Conservation (phyloP, 1,140 invertebrate species). For the Danaus melanippus region DNA sequence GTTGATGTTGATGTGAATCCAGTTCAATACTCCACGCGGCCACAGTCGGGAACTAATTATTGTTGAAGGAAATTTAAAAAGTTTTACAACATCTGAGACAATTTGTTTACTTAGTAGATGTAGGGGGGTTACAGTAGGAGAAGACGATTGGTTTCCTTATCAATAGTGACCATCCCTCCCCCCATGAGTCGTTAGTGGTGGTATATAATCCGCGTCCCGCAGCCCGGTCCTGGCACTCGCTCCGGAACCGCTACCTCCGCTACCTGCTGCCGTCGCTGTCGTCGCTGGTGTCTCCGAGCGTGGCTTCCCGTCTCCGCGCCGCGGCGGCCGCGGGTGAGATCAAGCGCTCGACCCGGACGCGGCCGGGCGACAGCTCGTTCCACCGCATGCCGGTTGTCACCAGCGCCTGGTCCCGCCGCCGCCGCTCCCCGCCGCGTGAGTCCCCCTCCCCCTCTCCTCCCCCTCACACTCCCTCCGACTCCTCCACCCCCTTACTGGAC, state of each 20-base stretch:
- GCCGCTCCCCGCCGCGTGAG: conserved; percentile 4
- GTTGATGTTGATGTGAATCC: neutral
- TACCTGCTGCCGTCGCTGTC: conserved; percentile 43
- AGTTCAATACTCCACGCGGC: neutral
- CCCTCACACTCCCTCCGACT: neutral
- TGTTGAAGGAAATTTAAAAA: neutral
- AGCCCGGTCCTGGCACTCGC: conserved; percentile 54
- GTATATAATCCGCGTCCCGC: no score
- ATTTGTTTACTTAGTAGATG: no score
- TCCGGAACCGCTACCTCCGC: conserved; percentile 58
- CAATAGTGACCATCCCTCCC: no score
- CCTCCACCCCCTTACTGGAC: neutral
- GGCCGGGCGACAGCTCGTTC: conserved; percentile 20
- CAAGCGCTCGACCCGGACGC: conserved; percentile 8
- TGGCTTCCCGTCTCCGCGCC: conserved; percentile 30
- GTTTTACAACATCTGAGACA: neutral
- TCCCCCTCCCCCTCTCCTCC: conserved; percentile 1
- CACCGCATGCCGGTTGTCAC: conserved; percentile 11
- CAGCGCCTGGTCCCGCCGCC: conserved; percentile 23
- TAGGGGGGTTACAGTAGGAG: no score
- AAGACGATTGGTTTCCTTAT: no score
- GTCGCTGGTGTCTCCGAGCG: conserved; percentile 23
- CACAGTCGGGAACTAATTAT: neutral
- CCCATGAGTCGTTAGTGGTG: no score
- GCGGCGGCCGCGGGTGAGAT: conserved; percentile 36